Evolutionary conservation across 2,797 vertebrate genomes (phyloP).

Genomic region (Simalia tracyae): DNA sequence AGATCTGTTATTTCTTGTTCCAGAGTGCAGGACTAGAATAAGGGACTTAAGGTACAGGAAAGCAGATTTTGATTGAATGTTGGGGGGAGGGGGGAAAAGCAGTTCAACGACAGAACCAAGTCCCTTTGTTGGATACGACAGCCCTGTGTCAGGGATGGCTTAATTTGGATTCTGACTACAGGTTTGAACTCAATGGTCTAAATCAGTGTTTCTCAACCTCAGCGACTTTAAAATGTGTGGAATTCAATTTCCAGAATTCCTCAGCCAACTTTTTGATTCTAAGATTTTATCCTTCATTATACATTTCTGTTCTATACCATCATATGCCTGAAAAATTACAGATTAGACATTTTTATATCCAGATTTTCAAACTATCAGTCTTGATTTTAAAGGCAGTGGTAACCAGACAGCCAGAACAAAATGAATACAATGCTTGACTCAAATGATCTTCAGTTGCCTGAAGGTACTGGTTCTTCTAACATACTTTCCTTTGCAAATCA

Average conservation of each 20-base stretch:
- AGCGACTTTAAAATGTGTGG: not conserved
- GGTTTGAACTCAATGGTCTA: not conserved
- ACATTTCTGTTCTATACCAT: constrained; percentile 1
- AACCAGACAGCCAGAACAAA: not conserved
- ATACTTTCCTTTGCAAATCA: not conserved
- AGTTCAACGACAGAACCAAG: not conserved
- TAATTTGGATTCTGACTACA: not conserved
- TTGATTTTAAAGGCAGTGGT: not conserved
- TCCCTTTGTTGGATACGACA: not conserved
- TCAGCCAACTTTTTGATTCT: not conserved
- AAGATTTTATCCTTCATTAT: constrained; percentile 34
- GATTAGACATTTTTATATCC: not conserved
- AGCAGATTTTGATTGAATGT: not conserved
- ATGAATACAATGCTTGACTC: not conserved
- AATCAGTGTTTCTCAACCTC: not conserved
- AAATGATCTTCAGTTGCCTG: not conserved
- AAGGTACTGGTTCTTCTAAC: not conserved
- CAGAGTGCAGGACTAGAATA: not conserved
- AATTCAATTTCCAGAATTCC: not conserved
- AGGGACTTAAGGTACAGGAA: not conserved
- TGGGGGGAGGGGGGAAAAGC: not conserved
- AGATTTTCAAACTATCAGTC: constrained; percentile 29
- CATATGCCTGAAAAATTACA: constrained; percentile 40
- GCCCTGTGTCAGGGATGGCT: not conserved
- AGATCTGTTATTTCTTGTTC: not conserved